Base-by-base conservation (phyloP, 2,797 vertebrate genomes). In the Sarcoramphus papa region DNA sequence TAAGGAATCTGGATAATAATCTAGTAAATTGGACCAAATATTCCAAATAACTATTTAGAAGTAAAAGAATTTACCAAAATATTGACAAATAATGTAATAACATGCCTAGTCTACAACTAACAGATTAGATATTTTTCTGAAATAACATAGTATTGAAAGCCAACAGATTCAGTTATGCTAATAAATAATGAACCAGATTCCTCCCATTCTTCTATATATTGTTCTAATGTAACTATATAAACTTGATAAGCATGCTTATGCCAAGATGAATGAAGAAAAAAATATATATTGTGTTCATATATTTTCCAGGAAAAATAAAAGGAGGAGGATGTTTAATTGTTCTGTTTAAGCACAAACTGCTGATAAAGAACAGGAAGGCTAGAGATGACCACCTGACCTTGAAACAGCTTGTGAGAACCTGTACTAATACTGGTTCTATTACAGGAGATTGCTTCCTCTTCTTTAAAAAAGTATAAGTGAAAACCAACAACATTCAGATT, bases 401-500 rank as follows among this genome's bases (percentile, higher is more conserved):
- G 81, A 78, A 72, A 19, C 7, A 74, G 16, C n/a, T 72, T 27
- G 80, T 86, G 70, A 77, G 15, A 47, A 79, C 18, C 72, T 77
- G 19, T 48, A 23, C 14, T 80, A 30, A 45, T 33, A 65, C 23
- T 85, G 57, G 27, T 81, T 82, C 72, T 84, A 20, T 15, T 40
- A 40, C 6, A 54, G 40, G 6, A 92, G 40, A 70, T 63, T 30
- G 3, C 28, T 77, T 91, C 68, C 56, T 24, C 48, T 37, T 14
- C 10, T 37, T 60, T 53, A 27, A 47, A 77, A 86, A 65, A 62
- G 31, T 14, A 0, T 30, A 45, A 75, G 12, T 16, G 53, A 25
- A 93, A 83, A 96, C 67, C 22, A 95, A 74, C 23, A 94, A 27
- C 41, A 95, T 77, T 89, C 53, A 68, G n/a, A 84, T 85, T 37